Evolutionary conservation across 2,888 invertebrate species (phyloP).

Genomic region (Perdita meconis): DNA sequence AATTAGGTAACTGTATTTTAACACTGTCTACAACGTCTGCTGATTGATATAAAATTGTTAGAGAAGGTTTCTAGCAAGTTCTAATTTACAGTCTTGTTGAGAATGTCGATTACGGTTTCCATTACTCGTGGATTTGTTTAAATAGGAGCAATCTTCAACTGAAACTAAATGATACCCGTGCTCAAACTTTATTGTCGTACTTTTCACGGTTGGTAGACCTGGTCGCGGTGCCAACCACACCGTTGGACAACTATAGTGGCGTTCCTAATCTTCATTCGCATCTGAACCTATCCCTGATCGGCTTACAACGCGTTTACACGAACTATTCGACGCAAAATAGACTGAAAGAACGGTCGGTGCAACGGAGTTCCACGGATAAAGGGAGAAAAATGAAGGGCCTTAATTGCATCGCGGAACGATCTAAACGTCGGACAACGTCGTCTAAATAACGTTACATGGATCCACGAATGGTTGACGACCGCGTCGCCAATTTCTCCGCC

Average conservation of each 20-base stretch:
- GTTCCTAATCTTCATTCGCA: constrained; percentile 29
- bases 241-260: constrained; percentile 19
- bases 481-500: constrained; percentile 44
- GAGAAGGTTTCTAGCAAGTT: too few relatives aligned
- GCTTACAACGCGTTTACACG: constrained; percentile 31
- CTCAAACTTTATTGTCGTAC: background rate
- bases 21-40: too few relatives aligned
- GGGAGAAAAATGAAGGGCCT: constrained; percentile 1
- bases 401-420: constrained; percentile 36
- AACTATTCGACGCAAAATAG: constrained; percentile 7
- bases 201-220: background rate
- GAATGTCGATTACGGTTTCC: too few relatives aligned
- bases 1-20: too few relatives aligned
- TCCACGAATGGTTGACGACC: constrained; percentile 56
- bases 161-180: background rate
- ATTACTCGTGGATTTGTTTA: too few relatives aligned
- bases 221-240: background rate
- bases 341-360: background rate
- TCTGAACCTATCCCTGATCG: constrained; percentile 35
- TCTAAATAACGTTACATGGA: constrained; percentile 46
- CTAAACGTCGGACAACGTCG: constrained; percentile 15
- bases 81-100: too few relatives aligned
- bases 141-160: too few relatives aligned
- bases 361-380: background rate
- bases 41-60: too few relatives aligned